A percentile compares a stretch with the other conserved stretches of the same genome.
Evolutionary conservation across 2,113 vertebrate species (phyloP).

Genomic region (Apteryx mantelli): DNA sequence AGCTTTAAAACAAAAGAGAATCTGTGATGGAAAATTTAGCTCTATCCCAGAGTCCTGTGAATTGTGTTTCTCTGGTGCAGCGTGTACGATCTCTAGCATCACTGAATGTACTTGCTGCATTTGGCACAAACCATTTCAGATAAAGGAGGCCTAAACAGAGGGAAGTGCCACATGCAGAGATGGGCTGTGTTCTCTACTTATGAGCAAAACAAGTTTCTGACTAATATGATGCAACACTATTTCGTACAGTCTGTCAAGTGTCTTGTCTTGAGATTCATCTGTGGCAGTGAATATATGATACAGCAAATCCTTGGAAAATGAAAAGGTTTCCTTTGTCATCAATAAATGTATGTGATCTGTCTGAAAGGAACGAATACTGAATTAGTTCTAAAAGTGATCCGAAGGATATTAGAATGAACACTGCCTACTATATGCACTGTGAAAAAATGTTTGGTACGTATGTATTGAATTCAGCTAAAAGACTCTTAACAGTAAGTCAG

Average conservation of each 20-base stretch:
- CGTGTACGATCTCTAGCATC: neutral
- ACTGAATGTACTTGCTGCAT: neutral
- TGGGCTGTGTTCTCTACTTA: neutral
- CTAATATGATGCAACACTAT: neutral
- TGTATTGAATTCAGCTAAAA: neutral
- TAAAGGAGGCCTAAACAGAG: neutral
- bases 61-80: neutral
- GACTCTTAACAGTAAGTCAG: accelerated
- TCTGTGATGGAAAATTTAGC: neutral
- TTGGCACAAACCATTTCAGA: neutral
- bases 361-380: neutral
- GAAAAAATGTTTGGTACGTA: accelerated
- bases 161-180: no score
- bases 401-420: neutral
- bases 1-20: neutral
- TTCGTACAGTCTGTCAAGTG: neutral
- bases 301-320: neutral
- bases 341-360: neutral
- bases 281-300: neutral
- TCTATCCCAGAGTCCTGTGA: neutral
- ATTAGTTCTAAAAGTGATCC: neutral
- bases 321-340: accelerated
- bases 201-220: neutral
- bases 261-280: neutral
- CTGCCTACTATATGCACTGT: accelerated